phyloP scores from a whole-genome alignment of 2,797 vertebrate species.

The Xyrichtys novacula region DNA sequence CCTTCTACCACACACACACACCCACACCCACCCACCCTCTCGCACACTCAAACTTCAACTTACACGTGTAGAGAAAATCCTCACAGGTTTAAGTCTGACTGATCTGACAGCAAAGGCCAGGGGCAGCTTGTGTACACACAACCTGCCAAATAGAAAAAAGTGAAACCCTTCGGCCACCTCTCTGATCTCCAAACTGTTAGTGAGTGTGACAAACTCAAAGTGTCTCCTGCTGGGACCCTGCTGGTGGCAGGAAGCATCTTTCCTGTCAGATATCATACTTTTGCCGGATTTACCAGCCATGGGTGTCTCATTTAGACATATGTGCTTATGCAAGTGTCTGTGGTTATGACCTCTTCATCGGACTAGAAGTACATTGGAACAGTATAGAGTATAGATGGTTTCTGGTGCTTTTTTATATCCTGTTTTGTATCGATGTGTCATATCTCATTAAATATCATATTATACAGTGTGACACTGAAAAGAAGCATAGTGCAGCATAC shows the following conservation, averaged over 20 bases:
- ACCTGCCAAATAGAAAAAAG: slow-evolving; percentile 38
- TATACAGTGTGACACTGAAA: too few species aligned
- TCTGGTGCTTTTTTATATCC: too few species aligned
- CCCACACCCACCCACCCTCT: slow-evolving; percentile 3
- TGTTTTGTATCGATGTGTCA: too few species aligned
- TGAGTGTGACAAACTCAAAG: slow-evolving; percentile 37
- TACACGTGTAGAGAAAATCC: slow-evolving; percentile 26
- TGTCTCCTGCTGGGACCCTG: slow-evolving; percentile 20
- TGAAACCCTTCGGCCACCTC: slow-evolving; percentile 34
- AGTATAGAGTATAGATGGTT: too few species aligned
- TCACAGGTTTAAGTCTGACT: neutral
- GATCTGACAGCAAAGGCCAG: slow-evolving; percentile 35
- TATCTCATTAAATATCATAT: too few species aligned
- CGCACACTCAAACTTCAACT: neutral
- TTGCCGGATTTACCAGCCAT: slow-evolving; percentile 12
- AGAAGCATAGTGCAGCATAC: too few species aligned
- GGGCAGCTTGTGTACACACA: slow-evolving; percentile 40
- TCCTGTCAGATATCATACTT: slow-evolving; percentile 13
- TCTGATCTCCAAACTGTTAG: slow-evolving; percentile 32
- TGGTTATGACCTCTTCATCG: neutral
- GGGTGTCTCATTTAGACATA: neutral
- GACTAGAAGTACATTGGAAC: neutral
- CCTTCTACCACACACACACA: slow-evolving; percentile 12
- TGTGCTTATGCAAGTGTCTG: neutral
- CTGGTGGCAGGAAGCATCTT: slow-evolving; percentile 8